Conservation (phyloP, 2,888 invertebrate genomes). For the Hypselothyrea guttata region DNA sequence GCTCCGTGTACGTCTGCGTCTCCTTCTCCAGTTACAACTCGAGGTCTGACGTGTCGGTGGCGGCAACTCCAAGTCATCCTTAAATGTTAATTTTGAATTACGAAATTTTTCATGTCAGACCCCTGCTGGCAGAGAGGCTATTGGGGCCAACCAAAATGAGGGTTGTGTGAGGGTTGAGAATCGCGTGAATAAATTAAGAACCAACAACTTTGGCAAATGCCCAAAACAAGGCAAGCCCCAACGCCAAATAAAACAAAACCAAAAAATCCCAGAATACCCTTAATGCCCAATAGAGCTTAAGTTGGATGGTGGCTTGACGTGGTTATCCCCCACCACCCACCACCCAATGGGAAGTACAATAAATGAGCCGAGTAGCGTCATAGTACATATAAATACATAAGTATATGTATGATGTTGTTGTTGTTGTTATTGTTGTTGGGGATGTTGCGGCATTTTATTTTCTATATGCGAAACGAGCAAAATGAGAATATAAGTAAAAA, state of each 20-base stretch:
- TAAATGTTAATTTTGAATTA: conserved; percentile 78
- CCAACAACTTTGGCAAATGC: conserved; percentile 56
- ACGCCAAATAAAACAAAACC: conserved; percentile 15
- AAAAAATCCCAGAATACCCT: conserved; percentile 60
- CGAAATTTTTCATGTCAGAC: conserved; percentile 72
- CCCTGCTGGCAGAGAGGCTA: conserved; percentile 29
- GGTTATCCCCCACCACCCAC: not conserved
- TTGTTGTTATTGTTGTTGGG: conserved; percentile 36
- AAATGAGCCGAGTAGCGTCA: conserved; percentile 50
- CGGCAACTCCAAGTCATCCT: conserved; percentile 74
- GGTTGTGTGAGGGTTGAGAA: conserved; percentile 29
- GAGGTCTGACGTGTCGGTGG: conserved; percentile 37
- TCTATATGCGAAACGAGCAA: conserved; percentile 71
- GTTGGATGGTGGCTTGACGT: conserved; percentile 32
- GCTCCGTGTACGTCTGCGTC: not conserved
- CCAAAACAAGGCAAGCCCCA: conserved; percentile 42
- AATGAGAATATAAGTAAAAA: conserved; percentile 67
- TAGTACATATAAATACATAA: no score
- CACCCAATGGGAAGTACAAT: conserved; percentile 18
- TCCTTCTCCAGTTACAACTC: conserved; percentile 51
- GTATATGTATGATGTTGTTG: conserved; percentile 6
- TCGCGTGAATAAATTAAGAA: conserved; percentile 73
- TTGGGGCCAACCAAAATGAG: conserved; percentile 12
- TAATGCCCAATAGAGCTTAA: conserved; percentile 74
- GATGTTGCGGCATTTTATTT: conserved; percentile 74